A percentile compares a stretch with the other conserved stretches of the same genome.
phyloP scores from a whole-genome alignment of 2,888 invertebrate species.

The Clusia tigrina region DNA sequence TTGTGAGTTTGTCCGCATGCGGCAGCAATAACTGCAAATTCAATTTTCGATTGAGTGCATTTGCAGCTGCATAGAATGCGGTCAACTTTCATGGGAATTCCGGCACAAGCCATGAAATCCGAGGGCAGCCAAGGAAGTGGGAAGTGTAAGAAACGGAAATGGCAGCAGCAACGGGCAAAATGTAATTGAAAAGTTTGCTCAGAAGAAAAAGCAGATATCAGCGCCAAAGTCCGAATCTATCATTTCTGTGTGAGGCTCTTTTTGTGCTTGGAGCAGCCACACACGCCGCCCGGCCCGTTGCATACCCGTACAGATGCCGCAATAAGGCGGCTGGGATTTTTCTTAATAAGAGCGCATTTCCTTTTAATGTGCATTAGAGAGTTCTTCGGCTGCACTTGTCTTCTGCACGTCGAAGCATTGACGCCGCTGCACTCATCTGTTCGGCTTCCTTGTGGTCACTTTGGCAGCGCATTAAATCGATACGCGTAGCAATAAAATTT shows the following conservation, averaged over 20 bases:
- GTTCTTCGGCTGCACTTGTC: neutral
- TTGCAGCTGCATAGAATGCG: slow-evolving; percentile 9
- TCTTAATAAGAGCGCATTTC: neutral
- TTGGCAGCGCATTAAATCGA: slow-evolving; percentile 48
- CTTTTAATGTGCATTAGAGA: neutral
- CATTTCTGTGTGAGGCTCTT: no score
- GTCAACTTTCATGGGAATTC: neutral
- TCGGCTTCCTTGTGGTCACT: neutral
- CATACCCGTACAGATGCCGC: no score
- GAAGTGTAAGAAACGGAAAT: neutral
- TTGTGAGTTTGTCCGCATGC: neutral
- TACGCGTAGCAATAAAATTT: slow-evolving; percentile 49
- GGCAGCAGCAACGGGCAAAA: neutral
- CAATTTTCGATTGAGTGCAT: slow-evolving; percentile 48
- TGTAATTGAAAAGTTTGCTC: slow-evolving; percentile 6
- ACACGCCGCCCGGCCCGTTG: no score
- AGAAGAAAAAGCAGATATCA: neutral
- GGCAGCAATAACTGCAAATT: slow-evolving; percentile 43
- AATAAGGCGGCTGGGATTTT: no score
- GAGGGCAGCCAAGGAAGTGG: neutral
- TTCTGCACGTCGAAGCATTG: neutral
- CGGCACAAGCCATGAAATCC: neutral
- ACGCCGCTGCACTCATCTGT: neutral
- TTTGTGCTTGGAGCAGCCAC: no score
- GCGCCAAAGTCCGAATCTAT: neutral